These are phyloP conservation scores for Semotilus atromaculatus DNA, from an alignment of 2,797 vertebrate species.

Conservation along the genomic window DNA sequence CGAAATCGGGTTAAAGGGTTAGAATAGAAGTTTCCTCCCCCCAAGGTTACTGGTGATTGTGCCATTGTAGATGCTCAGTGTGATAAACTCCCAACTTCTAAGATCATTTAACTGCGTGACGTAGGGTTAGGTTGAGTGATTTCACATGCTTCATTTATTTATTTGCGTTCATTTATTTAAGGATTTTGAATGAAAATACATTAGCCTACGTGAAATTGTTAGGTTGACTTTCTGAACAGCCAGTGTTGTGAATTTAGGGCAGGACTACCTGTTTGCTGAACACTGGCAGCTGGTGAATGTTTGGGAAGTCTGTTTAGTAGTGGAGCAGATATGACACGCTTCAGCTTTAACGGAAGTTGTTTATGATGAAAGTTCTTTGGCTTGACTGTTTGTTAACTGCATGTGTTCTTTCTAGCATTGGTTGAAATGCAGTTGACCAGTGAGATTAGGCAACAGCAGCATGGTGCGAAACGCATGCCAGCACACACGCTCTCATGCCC, in stretches of 20 bases:
- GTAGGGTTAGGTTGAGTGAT: neutral
- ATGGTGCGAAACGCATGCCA: neutral
- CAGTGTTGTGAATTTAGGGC: neutral
- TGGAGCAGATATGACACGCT: neutral
- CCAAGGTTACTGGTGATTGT: neutral
- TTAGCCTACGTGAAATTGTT: neutral
- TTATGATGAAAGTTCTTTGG: neutral
- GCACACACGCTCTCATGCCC: neutral
- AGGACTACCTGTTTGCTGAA: neutral
- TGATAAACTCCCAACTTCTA: neutral
- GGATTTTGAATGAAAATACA: neutral
- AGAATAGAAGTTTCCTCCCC: neutral
- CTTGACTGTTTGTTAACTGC: neutral
- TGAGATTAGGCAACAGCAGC: neutral
- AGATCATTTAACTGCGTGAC: neutral
- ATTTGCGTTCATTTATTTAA: neutral
- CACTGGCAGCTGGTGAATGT: conserved; percentile 16
- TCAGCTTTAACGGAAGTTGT: neutral
- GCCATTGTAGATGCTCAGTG: neutral
- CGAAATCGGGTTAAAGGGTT: neutral
- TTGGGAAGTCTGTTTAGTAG: neutral
- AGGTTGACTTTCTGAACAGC: neutral
- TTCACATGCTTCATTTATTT: neutral
- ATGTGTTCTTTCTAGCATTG: conserved; percentile 14
- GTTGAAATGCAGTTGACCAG: conserved; percentile 26